Evolutionary conservation across 2,797 vertebrate species (phyloP), one percentile per base, ranked within the genome.

Genomic region (Epinephelus awoara): DNA sequence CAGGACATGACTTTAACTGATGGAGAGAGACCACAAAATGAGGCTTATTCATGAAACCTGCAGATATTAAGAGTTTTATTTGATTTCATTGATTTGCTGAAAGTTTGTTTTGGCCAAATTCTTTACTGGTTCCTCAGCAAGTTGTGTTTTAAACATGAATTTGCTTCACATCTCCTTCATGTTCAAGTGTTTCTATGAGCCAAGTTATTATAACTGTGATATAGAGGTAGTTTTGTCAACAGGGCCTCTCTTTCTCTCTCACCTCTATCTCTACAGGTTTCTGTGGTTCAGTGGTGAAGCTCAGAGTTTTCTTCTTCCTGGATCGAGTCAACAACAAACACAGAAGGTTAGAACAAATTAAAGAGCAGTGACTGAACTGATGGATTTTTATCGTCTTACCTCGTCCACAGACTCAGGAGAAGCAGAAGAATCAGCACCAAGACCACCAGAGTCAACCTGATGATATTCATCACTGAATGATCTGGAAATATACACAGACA

Each of bases 221-320:
- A 21, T 12, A 10, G 42, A 9, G 8, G 12, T 46, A 5, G 38
- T 46, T 50, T 0, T 0, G 29, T 29, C 29, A 29, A 29, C 29
- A 29, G 29, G 29, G 6, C 29, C 51, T 69, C 40, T 17, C 21
- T 29, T 29, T 29, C 29, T 65, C 21, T 75, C 64, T 76, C 66
- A 77, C 51, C 75, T 77, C 56, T 38, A 47, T 49, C 56, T 67
- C 57, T 47, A 5, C 57, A 44, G 38, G 57, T 62, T 49, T 27
- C 5, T 49, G 44, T 47, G 50, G 40, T 58, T 47, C 27, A 63
- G 50, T 1, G 19, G 27, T 38, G 57, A 27, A 68, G 58, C n/a
- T 34, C 65, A 9, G 47, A 68, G n/a, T 34, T 68, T 54, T 62
- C 65, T 55, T 68, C 50, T 58, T 75, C 62, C 72, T 75, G 72